These are phyloP conservation scores for Agelaius phoeniceus DNA, from an alignment of 2,113 vertebrate genomes.

Conservation along the genomic window DNA sequence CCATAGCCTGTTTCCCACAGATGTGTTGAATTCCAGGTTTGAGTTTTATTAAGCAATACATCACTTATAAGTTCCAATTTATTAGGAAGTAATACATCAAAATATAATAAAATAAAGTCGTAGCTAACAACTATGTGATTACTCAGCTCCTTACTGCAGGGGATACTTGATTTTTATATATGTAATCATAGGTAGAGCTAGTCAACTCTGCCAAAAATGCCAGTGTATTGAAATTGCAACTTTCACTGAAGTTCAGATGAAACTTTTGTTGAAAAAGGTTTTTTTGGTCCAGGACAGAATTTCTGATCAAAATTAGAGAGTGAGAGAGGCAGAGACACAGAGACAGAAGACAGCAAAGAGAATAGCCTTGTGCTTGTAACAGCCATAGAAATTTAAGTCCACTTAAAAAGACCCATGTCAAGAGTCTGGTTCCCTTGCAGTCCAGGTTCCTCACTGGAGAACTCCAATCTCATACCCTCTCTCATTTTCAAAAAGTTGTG, in stretches of 20 bases:
- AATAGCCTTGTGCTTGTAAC: background rate
- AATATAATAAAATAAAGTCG: constrained; percentile 29
- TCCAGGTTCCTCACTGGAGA: background rate
- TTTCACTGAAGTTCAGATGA: background rate
- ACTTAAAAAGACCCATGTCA: background rate
- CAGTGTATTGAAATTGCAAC: background rate
- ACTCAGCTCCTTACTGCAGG: background rate
- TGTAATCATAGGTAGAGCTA: background rate
- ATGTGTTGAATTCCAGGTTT: background rate
- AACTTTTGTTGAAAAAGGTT: background rate
- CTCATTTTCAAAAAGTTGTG: background rate
- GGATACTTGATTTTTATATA: background rate
- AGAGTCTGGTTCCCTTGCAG: background rate
- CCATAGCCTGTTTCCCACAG: background rate
- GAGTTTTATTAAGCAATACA: constrained; percentile 17
- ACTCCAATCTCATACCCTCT: background rate
- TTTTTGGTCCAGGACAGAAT: constrained; percentile 12
- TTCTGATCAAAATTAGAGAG: background rate
- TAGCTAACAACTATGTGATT: constrained; percentile 14
- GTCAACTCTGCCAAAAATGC: background rate
- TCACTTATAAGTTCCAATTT: constrained; percentile 25
- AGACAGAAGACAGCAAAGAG: background rate
- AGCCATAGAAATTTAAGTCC: background rate
- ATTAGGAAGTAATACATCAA: constrained; percentile 50
- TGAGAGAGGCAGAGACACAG: background rate